phyloP scores from a whole-genome alignment of 2,797 vertebrate genomes.

The Semaprochilodus insignis region DNA sequence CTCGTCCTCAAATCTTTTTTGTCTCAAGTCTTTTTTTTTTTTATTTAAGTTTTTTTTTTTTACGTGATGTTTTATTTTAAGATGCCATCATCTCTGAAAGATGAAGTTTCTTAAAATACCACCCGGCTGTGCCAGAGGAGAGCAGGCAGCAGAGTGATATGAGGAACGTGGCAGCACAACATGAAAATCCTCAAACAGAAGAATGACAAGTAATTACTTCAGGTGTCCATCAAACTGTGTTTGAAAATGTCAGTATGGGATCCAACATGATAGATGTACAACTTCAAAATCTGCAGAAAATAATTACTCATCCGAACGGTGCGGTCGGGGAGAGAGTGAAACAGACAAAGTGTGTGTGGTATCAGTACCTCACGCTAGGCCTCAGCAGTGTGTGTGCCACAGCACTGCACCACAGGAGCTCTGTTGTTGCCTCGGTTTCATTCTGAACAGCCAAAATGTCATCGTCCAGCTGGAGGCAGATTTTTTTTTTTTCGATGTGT shows the following conservation, averaged over 20 bases:
- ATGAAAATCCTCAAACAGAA: constrained; percentile 74
- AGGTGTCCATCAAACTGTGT: constrained; percentile 82
- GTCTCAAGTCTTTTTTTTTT: constrained; percentile 30
- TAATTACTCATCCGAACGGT: constrained; percentile 65
- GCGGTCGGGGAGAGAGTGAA: constrained; percentile 51
- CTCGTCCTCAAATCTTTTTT: constrained; percentile 33
- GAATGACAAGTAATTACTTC: constrained; percentile 87
- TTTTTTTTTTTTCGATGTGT: constrained; percentile 55
- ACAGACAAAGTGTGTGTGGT: constrained; percentile 50
- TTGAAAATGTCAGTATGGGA: constrained; percentile 81
- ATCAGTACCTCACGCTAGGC: constrained; percentile 48
- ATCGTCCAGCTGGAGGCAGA: constrained; percentile 72
- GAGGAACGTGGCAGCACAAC: constrained; percentile 63
- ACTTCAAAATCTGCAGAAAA: constrained; percentile 78
- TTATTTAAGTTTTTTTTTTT: constrained; percentile 7
- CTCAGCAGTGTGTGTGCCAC: constrained; percentile 45
- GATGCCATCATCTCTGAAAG: constrained; percentile 23
- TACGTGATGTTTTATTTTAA: constrained; percentile 33
- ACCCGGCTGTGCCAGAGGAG: constrained; percentile 48
- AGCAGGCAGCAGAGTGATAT: constrained; percentile 64
- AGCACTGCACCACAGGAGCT: constrained; percentile 69
- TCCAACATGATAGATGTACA: constrained; percentile 81
- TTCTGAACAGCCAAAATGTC: constrained; percentile 77
- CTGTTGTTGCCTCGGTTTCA: constrained; percentile 73
- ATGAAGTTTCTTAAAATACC: constrained; percentile 57